Conservation (phyloP, 2,888 invertebrate genomes). For the Eupithecia dodoneata region DNA sequence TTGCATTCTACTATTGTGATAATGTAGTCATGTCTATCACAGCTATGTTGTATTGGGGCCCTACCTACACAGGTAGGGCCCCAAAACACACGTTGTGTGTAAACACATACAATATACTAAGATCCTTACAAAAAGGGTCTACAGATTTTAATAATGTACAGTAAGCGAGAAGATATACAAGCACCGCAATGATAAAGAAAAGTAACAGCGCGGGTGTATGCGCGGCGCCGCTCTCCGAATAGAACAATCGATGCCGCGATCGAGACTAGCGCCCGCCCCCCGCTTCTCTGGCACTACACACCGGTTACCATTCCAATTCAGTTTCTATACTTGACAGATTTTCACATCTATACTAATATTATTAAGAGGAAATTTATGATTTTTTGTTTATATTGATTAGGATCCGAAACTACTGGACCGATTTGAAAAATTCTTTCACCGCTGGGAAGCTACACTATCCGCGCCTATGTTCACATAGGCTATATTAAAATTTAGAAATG, state of each 20-base stretch:
- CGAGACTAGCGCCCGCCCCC: background rate
- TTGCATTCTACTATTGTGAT: background rate
- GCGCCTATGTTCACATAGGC: too few relatives aligned
- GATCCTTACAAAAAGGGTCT: background rate
- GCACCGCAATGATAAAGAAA: too few relatives aligned
- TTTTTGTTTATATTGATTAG: too few relatives aligned
- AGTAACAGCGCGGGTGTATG: background rate
- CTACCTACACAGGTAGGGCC: too few relatives aligned
- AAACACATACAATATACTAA: background rate
- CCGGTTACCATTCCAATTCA: background rate
- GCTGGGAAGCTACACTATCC: too few relatives aligned
- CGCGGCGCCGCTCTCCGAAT: background rate
- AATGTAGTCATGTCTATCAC: background rate
- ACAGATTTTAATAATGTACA: background rate
- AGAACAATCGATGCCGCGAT: conserved; percentile 1
- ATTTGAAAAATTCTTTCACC: too few relatives aligned
- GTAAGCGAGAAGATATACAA: background rate
- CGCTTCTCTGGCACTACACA: background rate
- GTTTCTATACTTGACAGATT: background rate
- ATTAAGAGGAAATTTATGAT: too few relatives aligned
- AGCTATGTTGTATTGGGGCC: too few relatives aligned
- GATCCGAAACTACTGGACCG: too few relatives aligned
- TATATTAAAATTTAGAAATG: too few relatives aligned
- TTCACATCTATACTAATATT: background rate
- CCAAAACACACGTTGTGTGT: too few relatives aligned